Conservation (phyloP, 2,797 vertebrate species). For the Momotus momota region DNA sequence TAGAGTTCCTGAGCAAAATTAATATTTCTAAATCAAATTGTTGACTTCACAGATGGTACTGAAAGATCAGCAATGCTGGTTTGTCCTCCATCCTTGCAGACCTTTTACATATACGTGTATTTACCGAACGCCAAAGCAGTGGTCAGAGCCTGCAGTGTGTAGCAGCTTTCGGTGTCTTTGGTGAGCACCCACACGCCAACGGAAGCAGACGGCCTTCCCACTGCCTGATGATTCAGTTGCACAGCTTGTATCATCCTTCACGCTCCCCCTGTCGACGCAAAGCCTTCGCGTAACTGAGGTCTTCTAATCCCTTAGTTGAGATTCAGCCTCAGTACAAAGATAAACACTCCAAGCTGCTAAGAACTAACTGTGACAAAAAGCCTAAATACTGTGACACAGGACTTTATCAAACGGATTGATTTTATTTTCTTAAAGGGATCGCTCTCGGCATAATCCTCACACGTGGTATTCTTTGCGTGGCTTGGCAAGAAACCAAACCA, state of each 20-base stretch:
- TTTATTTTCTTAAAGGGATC: constrained; percentile 1
- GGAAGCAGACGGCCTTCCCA: background rate
- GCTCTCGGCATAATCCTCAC: background rate
- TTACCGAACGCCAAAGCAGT: accelerated
- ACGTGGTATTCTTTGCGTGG: accelerated
- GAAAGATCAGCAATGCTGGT: background rate
- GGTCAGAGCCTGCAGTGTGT: background rate
- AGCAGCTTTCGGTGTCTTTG: background rate
- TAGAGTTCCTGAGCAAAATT: background rate
- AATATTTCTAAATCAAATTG: background rate
- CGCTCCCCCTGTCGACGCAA: background rate
- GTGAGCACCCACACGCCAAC: accelerated
- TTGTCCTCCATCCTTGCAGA: background rate
- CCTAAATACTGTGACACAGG: background rate
- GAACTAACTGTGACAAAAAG: background rate
- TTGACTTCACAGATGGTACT: background rate
- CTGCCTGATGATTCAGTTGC: background rate
- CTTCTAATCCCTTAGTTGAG: constrained; percentile 24
- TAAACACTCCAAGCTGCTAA: background rate
- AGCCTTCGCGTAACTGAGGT: background rate
- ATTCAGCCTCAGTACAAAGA: background rate
- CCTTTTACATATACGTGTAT: background rate
- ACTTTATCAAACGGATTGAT: background rate
- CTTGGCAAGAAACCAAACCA: background rate
- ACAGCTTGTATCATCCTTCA: background rate